Conservation (phyloP, 2,113 vertebrate species). For the Todiramphus saurophagus region DNA sequence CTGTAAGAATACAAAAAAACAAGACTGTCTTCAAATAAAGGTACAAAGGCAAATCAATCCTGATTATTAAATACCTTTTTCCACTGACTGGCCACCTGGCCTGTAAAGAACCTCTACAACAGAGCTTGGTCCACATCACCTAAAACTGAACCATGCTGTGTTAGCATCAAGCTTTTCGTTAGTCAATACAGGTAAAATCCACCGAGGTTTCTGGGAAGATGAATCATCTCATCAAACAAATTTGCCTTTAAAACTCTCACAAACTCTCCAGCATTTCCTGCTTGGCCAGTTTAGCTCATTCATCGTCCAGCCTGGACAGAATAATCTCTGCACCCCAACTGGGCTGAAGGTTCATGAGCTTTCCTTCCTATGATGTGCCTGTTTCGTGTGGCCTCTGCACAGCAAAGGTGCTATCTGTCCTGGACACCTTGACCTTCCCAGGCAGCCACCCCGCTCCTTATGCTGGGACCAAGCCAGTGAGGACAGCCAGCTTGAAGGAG, state of each 20-base stretch:
- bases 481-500: not conserved
- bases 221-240: not conserved
- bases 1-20: constrained; percentile 45
- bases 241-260: constrained; percentile 5
- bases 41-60: not conserved
- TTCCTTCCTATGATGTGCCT: not conserved
- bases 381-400: not conserved
- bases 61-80: not conserved
- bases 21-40: not conserved
- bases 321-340: not conserved
- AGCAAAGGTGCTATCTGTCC: not conserved
- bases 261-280: constrained; percentile 15
- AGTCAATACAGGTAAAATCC: not conserved
- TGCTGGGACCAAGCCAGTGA: not conserved
- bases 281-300: constrained; percentile 20
- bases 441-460: not conserved
- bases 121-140: not conserved
- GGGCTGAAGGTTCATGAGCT: not conserved
- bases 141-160: not conserved
- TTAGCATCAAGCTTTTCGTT: not conserved
- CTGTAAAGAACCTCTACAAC: not conserved
- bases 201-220: not conserved
- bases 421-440: not conserved
- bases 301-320: not conserved
- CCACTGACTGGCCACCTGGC: not conserved